These are phyloP conservation scores for Dysdera silvatica DNA, from an alignment of 1,140 invertebrate genomes.

Conservation along the genomic window DNA sequence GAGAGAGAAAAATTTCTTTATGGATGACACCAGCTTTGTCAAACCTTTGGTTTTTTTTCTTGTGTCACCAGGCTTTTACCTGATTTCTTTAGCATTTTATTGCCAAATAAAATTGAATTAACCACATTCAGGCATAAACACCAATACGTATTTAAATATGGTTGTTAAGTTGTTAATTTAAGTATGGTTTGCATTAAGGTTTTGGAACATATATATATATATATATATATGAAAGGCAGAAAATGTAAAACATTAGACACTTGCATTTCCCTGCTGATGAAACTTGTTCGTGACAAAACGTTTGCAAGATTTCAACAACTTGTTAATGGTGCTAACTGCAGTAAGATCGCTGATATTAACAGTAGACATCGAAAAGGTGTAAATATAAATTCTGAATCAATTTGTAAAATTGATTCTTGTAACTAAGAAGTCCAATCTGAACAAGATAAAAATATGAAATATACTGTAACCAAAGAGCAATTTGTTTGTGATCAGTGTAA, in stretches of 20 bases:
- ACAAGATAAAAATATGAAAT: neutral
- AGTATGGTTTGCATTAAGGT: too few relatives aligned
- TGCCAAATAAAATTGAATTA: too few relatives aligned
- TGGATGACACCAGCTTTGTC: too few relatives aligned
- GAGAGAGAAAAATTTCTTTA: too few relatives aligned
- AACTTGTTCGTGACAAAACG: conserved; percentile 51
- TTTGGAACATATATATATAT: neutral
- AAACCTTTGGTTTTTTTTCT: too few relatives aligned
- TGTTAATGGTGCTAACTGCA: neutral
- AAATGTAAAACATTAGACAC: conserved; percentile 3
- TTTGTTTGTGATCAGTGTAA: neutral
- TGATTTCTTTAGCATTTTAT: too few relatives aligned
- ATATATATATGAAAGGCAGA: conserved; percentile 10
- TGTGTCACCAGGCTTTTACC: too few relatives aligned
- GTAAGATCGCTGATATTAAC: neutral
- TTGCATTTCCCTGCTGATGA: conserved; percentile 38
- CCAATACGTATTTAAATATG: conserved; percentile 20
- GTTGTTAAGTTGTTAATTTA: too few relatives aligned
- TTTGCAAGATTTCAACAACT: conserved; percentile 43
- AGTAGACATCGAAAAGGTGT: neutral
- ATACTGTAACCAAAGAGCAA: neutral
- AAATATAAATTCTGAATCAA: neutral
- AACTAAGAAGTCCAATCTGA: neutral
- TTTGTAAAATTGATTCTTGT: neutral
- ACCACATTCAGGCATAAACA: conserved; percentile 12